Evolutionary conservation across 2,888 invertebrate species (phyloP).

Genomic region (Erannis defoliaria): DNA sequence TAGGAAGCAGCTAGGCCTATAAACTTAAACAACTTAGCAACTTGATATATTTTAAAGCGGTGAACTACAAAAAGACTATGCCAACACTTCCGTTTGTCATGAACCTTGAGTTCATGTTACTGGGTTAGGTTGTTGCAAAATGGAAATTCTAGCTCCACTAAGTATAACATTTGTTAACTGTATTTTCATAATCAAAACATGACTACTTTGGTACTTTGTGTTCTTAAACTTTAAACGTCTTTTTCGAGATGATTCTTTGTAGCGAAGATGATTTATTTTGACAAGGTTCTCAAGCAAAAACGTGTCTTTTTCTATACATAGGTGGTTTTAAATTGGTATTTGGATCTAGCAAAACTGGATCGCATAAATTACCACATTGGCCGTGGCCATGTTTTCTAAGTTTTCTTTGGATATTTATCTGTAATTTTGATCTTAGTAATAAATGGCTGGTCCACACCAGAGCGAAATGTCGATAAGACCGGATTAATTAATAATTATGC

Average conservation of each 20-base stretch:
- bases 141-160: slow-evolving; percentile 18
- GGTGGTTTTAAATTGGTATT: slow-evolving; percentile 19
- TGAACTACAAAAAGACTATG: slow-evolving; percentile 16
- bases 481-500: slow-evolving; percentile 1
- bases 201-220: neutral
- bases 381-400: slow-evolving; percentile 37
- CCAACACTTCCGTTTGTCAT: slow-evolving; percentile 33
- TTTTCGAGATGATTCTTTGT: neutral
- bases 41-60: slow-evolving; percentile 3
- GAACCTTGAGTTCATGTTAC: slow-evolving; percentile 32
- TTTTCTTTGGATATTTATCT: slow-evolving; percentile 39
- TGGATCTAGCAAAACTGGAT: slow-evolving; percentile 27
- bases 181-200: slow-evolving; percentile 17
- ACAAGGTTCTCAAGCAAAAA: neutral
- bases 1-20: neutral
- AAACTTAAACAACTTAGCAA: neutral
- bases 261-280: neutral
- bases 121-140: slow-evolving; percentile 18
- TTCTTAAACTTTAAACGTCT: neutral
- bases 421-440: slow-evolving; percentile 27
- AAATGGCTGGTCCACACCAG: slow-evolving; percentile 17
- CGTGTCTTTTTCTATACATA: slow-evolving; percentile 3
- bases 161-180: slow-evolving; percentile 32
- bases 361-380: slow-evolving; percentile 34
- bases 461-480: slow-evolving; percentile 1